Conservation (phyloP, 2,797 vertebrate genomes). For the Numenius phaeopus region DNA sequence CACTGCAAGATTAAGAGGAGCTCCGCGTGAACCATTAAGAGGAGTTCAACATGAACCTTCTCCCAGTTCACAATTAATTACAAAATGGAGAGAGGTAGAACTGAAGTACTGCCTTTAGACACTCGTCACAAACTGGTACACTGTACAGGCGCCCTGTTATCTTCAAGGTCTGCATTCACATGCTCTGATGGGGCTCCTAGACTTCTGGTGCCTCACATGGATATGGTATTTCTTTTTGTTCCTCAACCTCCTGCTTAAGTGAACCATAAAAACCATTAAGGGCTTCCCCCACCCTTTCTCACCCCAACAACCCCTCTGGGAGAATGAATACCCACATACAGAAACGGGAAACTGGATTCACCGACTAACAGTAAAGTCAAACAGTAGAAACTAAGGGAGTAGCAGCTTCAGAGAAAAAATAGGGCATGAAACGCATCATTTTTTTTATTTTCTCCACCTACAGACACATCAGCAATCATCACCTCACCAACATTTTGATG, state of each 20-base stretch:
- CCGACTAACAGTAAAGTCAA: neutral
- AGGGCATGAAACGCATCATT: neutral
- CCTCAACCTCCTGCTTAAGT: neutral
- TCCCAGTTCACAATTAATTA: neutral
- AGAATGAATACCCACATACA: neutral
- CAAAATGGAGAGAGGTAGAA: neutral
- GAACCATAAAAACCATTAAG: neutral
- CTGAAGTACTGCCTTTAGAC: neutral
- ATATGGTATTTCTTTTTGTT: neutral
- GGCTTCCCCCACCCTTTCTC: rapidly evolving
- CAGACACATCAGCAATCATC: neutral
- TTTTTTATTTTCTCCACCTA: neutral
- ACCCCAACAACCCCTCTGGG: neutral
- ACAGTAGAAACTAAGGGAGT: neutral
- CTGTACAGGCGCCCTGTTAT: neutral
- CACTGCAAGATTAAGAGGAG: neutral
- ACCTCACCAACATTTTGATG: neutral
- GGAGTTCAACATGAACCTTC: neutral
- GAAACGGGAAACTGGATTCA: neutral
- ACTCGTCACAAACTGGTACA: neutral
- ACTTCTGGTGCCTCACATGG: neutral
- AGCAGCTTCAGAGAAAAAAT: neutral
- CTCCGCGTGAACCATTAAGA: neutral
- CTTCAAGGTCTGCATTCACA: neutral
- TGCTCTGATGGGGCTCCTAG: neutral